A percentile compares a stretch with the other conserved stretches of the same genome.
Evolutionary conservation across 2,113 vertebrate genomes (phyloP).

Genomic region (Lynx canadensis): DNA sequence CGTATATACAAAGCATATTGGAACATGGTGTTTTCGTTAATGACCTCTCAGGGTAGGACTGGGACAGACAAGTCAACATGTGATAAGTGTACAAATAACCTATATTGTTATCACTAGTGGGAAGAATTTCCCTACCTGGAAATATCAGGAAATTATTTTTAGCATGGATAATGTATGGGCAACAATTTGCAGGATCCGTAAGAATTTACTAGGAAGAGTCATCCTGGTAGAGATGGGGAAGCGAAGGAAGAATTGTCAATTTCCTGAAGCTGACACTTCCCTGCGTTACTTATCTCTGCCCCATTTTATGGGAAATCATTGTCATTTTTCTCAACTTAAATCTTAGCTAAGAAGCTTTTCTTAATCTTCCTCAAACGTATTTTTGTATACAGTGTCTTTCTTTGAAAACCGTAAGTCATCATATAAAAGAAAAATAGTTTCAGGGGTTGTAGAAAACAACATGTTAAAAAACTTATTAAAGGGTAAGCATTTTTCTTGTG

Average conservation of each 20-base stretch:
- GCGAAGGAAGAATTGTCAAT: neutral
- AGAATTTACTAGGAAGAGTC: neutral
- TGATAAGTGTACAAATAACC: neutral
- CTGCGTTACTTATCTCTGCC: neutral
- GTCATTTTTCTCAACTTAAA: neutral
- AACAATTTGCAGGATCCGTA: neutral
- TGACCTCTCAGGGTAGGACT: neutral
- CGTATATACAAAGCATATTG: neutral
- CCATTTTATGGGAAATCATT: neutral
- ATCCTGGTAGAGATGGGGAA: neutral
- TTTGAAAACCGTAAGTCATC: neutral
- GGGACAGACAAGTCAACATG: neutral
- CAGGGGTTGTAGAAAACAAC: neutral
- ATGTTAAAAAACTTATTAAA: neutral
- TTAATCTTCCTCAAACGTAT: neutral
- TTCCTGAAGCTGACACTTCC: neutral
- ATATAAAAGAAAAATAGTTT: neutral
- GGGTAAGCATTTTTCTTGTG: neutral
- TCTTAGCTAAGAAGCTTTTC: neutral
- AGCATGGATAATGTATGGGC: neutral
- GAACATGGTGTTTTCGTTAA: neutral
- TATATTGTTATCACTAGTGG: neutral
- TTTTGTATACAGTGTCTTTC: neutral
- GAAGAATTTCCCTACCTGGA: neutral
- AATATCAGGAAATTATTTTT: neutral